Evolutionary conservation across 1,140 invertebrate genomes (phyloP).

Genomic region (Achroia grisella): DNA sequence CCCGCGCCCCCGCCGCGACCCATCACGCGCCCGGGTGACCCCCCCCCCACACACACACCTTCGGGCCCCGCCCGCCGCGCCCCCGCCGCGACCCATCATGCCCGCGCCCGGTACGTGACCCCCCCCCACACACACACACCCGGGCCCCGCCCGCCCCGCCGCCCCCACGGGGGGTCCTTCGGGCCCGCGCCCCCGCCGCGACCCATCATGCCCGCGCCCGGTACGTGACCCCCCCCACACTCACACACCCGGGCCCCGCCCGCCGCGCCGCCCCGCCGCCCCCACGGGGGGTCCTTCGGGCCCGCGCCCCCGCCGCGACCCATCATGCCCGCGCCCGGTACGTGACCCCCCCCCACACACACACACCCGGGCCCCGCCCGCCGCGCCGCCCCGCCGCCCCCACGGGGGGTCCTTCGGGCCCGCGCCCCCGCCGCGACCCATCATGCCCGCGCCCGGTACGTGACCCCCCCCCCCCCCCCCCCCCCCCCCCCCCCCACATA

Average conservation of each 20-base stretch:
- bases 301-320: no score
- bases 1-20: slow-evolving; percentile 92
- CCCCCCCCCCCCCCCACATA: no score
- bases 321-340: slow-evolving; percentile 45
- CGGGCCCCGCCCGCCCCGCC: slow-evolving; percentile 36
- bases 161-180: no score
- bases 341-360: no score
- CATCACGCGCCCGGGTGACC: slow-evolving; percentile 83
- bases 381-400: slow-evolving; percentile 13
- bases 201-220: slow-evolving; percentile 22
- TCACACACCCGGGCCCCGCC: no score
- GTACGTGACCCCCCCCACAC: no score
- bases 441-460: slow-evolving; percentile 28
- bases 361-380: slow-evolving; percentile 73
- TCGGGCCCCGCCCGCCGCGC: slow-evolving; percentile 81
- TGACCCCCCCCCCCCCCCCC: no score
- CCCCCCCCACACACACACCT: slow-evolving; percentile 73
- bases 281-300: no score
- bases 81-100: slow-evolving; percentile 96
- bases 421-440: slow-evolving; percentile 10
- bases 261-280: no score
- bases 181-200: slow-evolving; percentile 9
- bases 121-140: no score
- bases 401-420: no score
- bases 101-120: slow-evolving; percentile 89